A percentile compares a stretch with the other conserved stretches of the same genome.
Evolutionary conservation across 1,140 invertebrate species (phyloP).

Genomic region (Psix sp.): DNA sequence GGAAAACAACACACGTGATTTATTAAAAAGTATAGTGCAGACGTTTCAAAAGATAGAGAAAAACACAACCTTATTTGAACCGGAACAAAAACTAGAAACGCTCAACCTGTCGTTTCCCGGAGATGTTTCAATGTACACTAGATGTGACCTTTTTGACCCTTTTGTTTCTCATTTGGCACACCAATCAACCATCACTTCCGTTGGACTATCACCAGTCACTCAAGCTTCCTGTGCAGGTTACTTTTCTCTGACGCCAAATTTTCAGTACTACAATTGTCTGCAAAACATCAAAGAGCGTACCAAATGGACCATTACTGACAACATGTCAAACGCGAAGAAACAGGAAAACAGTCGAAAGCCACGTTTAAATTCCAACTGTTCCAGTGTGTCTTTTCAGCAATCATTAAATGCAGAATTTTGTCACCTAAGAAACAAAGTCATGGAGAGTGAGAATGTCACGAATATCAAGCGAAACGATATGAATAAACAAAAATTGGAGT

Average conservation of each 20-base stretch:
- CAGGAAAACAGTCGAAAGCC: constrained; percentile 13
- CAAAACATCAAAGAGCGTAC: constrained; percentile 65
- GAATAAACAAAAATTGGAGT: too few relatives aligned
- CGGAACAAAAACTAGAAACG: constrained; percentile 32
- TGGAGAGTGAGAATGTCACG: constrained; percentile 51
- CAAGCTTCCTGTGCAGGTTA: constrained; percentile 18
- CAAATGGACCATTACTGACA: constrained; percentile 72
- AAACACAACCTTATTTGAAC: constrained; percentile 16
- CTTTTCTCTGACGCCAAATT: constrained; percentile 47
- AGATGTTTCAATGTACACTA: constrained; percentile 68
- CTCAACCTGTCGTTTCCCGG: constrained; percentile 66
- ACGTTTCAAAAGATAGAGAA: constrained; percentile 64
- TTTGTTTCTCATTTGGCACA: constrained; percentile 7
- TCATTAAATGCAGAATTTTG: constrained; percentile 67
- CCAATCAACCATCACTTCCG: constrained; percentile 5
- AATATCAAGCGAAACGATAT: too few relatives aligned
- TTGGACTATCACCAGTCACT: constrained; percentile 17
- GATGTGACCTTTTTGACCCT: constrained; percentile 63
- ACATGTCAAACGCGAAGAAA: constrained; percentile 22
- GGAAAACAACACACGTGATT: constrained; percentile 65
- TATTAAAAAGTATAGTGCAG: constrained; percentile 64
- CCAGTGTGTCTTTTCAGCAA: constrained; percentile 35
- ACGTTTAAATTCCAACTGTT: too few relatives aligned
- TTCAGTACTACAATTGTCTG: constrained; percentile 44
- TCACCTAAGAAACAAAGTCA: constrained; percentile 62